A percentile compares a stretch with the other conserved stretches of the same genome.
Evolutionary conservation across 1,140 invertebrate genomes (phyloP).

Genomic region (Gyrodactylus bullatarudis): DNA sequence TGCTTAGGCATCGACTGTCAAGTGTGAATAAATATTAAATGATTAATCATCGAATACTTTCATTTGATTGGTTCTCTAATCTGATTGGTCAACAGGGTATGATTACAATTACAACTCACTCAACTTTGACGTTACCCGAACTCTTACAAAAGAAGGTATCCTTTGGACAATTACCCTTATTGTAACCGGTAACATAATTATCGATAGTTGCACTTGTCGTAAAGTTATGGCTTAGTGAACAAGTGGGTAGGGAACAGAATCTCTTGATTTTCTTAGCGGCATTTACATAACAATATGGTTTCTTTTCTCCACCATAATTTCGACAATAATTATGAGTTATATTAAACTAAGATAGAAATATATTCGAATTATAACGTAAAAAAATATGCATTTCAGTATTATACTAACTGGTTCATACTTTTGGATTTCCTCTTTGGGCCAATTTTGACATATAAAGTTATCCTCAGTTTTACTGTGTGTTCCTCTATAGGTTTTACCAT

Average conservation of each 20-base stretch:
- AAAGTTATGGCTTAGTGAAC: not conserved
- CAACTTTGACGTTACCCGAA: not conserved
- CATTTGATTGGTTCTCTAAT: no score
- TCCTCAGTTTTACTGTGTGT: not conserved
- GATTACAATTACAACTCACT: not conserved
- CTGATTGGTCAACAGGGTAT: not conserved
- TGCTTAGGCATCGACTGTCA: not conserved
- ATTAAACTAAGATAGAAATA: no score
- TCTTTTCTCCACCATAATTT: not conserved
- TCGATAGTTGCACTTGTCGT: not conserved
- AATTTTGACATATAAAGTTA: not conserved
- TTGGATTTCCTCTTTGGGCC: not conserved
- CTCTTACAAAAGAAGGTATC: not conserved
- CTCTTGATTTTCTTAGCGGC: not conserved
- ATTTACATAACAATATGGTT: not conserved
- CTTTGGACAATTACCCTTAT: not conserved
- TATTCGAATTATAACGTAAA: no score
- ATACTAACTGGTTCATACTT: not conserved
- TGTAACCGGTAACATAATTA: not conserved
- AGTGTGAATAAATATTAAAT: not conserved
- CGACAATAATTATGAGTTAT: not conserved
- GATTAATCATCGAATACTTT: no score
- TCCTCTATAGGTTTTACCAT: not conserved
- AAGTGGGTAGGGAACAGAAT: not conserved
- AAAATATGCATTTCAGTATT: no score